Conservation (phyloP, 2,113 vertebrate genomes). For the Bucco capensis region DNA sequence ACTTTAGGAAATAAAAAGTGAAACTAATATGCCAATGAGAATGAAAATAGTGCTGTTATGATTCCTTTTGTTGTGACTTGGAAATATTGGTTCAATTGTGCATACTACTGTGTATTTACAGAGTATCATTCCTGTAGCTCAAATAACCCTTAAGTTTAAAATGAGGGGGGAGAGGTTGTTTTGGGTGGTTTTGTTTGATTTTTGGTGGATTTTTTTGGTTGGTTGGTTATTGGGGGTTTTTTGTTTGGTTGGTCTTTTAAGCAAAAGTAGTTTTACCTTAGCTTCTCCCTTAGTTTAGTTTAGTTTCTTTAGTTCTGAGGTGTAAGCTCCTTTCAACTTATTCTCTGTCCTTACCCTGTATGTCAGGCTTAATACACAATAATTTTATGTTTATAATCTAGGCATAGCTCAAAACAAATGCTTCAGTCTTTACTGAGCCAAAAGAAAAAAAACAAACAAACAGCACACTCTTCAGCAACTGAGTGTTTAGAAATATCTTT, state of each 20-base stretch:
- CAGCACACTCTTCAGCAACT: background rate
- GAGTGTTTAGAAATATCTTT: background rate
- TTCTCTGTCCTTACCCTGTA: background rate
- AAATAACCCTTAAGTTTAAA: background rate
- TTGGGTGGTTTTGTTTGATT: too few relatives aligned
- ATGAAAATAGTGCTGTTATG: background rate
- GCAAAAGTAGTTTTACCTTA: background rate
- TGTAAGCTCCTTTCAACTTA: background rate
- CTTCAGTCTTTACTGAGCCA: background rate
- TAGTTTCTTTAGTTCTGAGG: background rate
- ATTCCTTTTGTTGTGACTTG: background rate
- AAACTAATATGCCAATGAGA: background rate
- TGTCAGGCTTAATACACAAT: background rate
- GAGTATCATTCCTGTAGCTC: too few relatives aligned
- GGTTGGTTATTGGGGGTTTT: too few relatives aligned
- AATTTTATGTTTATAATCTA: background rate
- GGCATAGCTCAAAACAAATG: background rate
- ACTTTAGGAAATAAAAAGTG: background rate
- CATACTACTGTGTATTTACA: background rate
- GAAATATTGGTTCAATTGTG: background rate
- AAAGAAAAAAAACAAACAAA: background rate
- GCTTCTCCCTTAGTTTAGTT: background rate
- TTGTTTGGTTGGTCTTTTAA: background rate
- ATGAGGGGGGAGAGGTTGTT: too few relatives aligned
- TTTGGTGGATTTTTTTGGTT: too few relatives aligned